phyloP scores from a whole-genome alignment of 2,797 vertebrate species.

The Paramormyrops hopkinsi region DNA sequence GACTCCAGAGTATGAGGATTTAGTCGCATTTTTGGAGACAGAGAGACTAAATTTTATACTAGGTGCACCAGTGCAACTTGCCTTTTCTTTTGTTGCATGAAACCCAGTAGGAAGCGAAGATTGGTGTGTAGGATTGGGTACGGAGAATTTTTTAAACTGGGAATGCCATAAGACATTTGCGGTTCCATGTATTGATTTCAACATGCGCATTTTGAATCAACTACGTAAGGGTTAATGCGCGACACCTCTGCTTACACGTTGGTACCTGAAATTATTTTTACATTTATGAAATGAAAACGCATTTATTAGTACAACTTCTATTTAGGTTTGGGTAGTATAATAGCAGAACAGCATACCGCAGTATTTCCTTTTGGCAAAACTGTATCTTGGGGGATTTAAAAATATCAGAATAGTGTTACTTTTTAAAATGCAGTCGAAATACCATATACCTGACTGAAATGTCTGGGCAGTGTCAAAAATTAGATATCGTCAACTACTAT shows the following conservation, averaged over 20 bases:
- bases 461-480: neutral
- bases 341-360: neutral
- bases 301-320: neutral
- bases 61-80: neutral
- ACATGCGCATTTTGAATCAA: neutral
- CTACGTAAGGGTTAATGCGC: neutral
- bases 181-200: neutral
- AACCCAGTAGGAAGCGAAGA: neutral
- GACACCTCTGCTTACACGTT: neutral
- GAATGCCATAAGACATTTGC: neutral
- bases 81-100: neutral
- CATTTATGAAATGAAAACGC: neutral
- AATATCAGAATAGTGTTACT: neutral
- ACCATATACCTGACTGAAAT: neutral
- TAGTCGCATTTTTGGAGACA: neutral
- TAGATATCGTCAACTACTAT: neutral
- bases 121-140: neutral
- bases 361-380: neutral
- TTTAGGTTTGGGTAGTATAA: neutral
- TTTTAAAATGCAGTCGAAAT: neutral
- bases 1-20: neutral
- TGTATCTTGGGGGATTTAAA: neutral
- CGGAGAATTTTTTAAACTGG: neutral
- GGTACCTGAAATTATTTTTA: neutral
- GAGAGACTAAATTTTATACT: neutral